phyloP scores from a whole-genome alignment of 92 coral and sea anemone genomes.

The Nematostella vectensis region DNA sequence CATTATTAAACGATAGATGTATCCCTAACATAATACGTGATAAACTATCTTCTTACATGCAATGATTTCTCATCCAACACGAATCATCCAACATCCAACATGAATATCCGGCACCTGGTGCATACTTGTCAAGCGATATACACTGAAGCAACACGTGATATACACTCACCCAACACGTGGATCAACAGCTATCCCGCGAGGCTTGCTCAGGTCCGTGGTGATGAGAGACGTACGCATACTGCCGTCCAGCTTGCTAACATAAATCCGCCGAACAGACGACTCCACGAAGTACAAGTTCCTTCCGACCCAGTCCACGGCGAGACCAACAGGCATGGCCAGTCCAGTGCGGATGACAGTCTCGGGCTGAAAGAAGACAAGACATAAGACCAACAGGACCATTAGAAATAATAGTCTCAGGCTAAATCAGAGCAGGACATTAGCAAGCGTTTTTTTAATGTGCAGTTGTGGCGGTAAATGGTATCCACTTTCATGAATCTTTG shows the following conservation, averaged over 20 bases:
- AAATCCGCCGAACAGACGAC: conserved; percentile 63
- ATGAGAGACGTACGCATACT: conserved; percentile 43
- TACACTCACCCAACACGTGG: conserved; percentile 78
- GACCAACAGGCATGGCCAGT: conserved; percentile 76
- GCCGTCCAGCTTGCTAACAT: conserved; percentile 76
- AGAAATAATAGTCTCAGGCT: background rate
- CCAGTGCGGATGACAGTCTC: conserved; percentile 56
- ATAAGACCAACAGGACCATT: background rate
- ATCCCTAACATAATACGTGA: too few species aligned
- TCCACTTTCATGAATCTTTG: too few species aligned
- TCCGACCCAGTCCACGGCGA: conserved; percentile 95
- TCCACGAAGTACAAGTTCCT: conserved; percentile 85
- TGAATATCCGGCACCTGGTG: too few species aligned
- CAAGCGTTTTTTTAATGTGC: too few species aligned
- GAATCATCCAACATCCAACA: too few species aligned
- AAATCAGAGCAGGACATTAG: too few species aligned
- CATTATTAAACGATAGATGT: too few species aligned
- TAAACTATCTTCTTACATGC: too few species aligned
- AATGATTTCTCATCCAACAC: too few species aligned
- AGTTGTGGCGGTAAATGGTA: too few species aligned
- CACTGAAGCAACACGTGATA: too few species aligned
- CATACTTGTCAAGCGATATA: too few species aligned
- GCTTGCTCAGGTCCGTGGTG: conserved; percentile 46
- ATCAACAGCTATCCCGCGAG: conserved; percentile 84
- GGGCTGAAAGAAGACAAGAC: conserved; percentile 12